phyloP scores from a whole-genome alignment of 37 sponge, comb jelly and placozoan species.

The Eunapius fragilis region DNA sequence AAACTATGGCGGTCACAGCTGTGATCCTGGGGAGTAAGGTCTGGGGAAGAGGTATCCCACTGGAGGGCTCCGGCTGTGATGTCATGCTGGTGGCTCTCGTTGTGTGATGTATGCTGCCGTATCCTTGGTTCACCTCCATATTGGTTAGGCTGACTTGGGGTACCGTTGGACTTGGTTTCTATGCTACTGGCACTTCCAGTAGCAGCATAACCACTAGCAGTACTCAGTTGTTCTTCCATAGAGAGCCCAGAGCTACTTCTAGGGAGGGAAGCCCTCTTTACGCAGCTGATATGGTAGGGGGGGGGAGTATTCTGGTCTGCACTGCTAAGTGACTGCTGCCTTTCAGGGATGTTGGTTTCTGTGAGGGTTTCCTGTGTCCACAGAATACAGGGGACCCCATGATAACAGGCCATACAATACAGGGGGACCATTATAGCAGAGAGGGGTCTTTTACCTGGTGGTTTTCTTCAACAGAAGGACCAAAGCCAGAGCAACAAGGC shows the following conservation, averaged over 20 bases:
- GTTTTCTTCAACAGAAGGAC: neutral
- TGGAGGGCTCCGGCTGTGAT: neutral
- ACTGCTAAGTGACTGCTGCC: conserved; percentile 7
- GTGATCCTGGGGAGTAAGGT: neutral
- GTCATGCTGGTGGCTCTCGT: neutral
- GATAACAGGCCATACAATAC: too few species aligned
- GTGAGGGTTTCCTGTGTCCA: neutral
- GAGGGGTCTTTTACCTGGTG: neutral
- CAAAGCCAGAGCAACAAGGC: neutral
- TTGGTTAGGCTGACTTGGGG: neutral
- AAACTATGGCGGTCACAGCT: neutral
- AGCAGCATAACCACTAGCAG: conserved; percentile 48
- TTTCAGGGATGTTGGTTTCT: neutral
- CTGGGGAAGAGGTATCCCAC: too few species aligned
- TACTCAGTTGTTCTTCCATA: conserved; percentile 13
- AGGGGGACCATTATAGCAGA: neutral
- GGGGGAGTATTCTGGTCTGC: neutral
- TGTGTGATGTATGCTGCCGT: neutral
- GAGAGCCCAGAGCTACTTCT: conserved; percentile 32
- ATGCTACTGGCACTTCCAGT: conserved; percentile 35
- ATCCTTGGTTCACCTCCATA: neutral
- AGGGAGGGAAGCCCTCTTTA: neutral
- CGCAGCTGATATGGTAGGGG: neutral
- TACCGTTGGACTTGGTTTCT: neutral
- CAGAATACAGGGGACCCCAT: neutral